These are phyloP conservation scores for Poecilia picta DNA, from an alignment of 2,797 vertebrate genomes.

Conservation along the genomic window DNA sequence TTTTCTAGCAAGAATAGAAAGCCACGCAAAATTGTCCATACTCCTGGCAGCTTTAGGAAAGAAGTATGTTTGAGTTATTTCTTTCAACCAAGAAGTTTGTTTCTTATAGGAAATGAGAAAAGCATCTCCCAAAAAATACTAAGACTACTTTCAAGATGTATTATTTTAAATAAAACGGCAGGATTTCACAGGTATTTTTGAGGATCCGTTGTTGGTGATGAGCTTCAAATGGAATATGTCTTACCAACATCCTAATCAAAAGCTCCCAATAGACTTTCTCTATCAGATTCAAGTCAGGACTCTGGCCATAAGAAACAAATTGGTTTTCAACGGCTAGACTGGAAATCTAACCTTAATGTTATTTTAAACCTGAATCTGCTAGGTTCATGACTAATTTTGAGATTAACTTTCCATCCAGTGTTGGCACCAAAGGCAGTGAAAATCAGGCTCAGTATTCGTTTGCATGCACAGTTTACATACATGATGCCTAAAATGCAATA, in stretches of 20 bases:
- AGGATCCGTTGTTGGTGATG: not conserved
- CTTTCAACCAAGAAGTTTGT: not conserved
- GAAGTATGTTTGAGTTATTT: constrained; percentile 1
- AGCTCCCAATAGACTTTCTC: not conserved
- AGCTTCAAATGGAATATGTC: not conserved
- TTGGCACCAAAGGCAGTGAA: not conserved
- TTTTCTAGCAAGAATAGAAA: not conserved
- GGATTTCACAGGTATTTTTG: not conserved
- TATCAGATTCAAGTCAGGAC: not conserved
- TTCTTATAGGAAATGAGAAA: not conserved
- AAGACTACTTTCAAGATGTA: not conserved
- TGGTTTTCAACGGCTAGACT: not conserved
- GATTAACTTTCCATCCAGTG: not conserved
- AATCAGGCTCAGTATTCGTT: not conserved
- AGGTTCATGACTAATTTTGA: not conserved
- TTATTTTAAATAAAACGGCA: not conserved
- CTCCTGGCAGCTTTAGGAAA: not conserved
- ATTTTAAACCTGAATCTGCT: not conserved
- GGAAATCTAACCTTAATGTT: not conserved
- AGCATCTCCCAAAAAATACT: not conserved
- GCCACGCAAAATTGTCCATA: not conserved
- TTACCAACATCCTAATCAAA: not conserved
- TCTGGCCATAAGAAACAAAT: not conserved
- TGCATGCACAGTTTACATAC: not conserved
- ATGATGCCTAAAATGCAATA: not conserved